A percentile compares a stretch with the other conserved stretches of the same genome.
Evolutionary conservation across 2,797 vertebrate genomes (phyloP).

Genomic region (Dicrostonyx torquatus): DNA sequence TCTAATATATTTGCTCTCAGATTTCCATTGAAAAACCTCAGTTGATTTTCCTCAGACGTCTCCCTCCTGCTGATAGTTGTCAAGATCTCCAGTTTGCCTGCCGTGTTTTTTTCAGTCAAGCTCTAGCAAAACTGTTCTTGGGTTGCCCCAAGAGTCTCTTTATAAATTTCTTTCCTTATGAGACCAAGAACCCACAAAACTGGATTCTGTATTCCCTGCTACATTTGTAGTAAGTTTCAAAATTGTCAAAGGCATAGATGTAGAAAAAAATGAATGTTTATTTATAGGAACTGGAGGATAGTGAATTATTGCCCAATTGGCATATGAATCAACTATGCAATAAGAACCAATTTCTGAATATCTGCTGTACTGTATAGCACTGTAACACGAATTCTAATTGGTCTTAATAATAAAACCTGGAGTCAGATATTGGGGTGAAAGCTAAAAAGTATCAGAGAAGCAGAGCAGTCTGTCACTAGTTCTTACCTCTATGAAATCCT

Average conservation of each 20-base stretch:
- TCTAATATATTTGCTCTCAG: not conserved
- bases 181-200: not conserved
- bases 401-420: too few relatives aligned
- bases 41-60: not conserved
- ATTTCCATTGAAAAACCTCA: not conserved
- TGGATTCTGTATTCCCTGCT: not conserved
- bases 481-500: too few relatives aligned
- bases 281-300: not conserved
- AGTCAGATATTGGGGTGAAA: too few relatives aligned
- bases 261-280: not conserved
- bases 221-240: not conserved
- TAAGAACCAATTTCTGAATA: not conserved
- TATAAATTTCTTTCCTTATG: not conserved
- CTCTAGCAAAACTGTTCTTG: not conserved
- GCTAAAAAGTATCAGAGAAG: too few relatives aligned
- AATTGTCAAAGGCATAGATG: not conserved
- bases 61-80: not conserved
- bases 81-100: not conserved
- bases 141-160: not conserved
- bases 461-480: too few relatives aligned
- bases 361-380: not conserved
- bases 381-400: too few relatives aligned
- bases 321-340: not conserved
- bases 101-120: not conserved
- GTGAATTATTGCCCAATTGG: not conserved